Conservation (phyloP, 2,113 vertebrate species). For the Eurystomus gularis region DNA sequence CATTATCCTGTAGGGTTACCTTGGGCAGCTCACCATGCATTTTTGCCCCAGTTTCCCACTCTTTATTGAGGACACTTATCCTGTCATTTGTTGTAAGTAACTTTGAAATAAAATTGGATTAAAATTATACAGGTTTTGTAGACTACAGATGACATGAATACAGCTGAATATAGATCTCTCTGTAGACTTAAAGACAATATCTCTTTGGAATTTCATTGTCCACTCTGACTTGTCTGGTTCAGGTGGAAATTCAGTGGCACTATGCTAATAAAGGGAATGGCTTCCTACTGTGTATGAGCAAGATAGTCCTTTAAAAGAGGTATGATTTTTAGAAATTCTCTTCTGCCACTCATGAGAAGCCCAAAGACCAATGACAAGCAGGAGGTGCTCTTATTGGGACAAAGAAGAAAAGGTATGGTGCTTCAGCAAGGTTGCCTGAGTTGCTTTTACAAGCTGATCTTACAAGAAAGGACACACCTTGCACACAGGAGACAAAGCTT, state of each 20-base stretch:
- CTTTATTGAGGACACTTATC: rapidly evolving
- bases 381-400: background rate
- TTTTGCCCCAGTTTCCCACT: background rate
- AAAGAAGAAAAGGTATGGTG: background rate
- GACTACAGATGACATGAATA: too few species aligned
- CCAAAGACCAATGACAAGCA: background rate
- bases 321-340: background rate
- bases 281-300: background rate
- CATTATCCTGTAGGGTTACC: background rate
- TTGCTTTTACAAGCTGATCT: background rate
- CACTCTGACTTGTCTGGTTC: background rate
- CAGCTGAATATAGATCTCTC: background rate
- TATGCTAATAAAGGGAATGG: background rate
- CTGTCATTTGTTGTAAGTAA: background rate
- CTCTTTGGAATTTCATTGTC: background rate
- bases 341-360: background rate
- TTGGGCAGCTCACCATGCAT: background rate
- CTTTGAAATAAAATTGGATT: background rate
- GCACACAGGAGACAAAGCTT: background rate
- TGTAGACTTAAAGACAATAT: background rate
- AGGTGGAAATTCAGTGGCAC: background rate
- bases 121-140: background rate
- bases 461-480: background rate
- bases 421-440: background rate
- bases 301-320: background rate